Evolutionary conservation across 2,113 vertebrate genomes (phyloP).

Genomic region (Anhinga rufa): DNA sequence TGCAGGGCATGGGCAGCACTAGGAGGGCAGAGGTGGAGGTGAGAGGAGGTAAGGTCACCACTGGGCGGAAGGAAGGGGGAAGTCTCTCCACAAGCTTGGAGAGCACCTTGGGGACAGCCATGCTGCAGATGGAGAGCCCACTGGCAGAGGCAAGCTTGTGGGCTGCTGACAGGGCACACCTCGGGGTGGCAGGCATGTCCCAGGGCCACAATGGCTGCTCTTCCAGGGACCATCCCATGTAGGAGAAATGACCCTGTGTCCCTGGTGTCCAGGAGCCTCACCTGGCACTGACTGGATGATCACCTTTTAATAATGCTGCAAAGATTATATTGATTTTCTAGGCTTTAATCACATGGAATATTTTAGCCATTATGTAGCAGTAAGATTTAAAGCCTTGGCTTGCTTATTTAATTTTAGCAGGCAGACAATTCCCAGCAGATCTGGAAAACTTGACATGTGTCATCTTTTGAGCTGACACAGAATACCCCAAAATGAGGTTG

Average conservation of each 20-base stretch:
- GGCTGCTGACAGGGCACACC: background rate
- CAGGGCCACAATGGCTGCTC: accelerated
- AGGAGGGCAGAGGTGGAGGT: background rate
- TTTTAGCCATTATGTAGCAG: background rate
- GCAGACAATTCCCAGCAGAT: conserved; percentile 8
- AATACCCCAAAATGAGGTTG: background rate
- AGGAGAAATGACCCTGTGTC: background rate
- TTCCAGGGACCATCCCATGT: background rate
- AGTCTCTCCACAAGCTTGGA: background rate
- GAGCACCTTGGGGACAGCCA: background rate
- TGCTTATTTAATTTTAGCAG: background rate
- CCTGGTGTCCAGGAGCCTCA: background rate
- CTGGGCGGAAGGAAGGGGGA: background rate
- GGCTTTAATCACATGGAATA: background rate
- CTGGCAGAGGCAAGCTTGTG: accelerated
- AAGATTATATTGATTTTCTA: background rate
- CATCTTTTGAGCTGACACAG: background rate
- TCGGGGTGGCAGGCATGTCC: background rate
- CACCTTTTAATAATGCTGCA: background rate
- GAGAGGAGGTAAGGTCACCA: background rate
- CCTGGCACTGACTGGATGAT: background rate
- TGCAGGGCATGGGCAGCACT: background rate
- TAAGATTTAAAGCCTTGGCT: background rate
- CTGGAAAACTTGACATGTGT: background rate
- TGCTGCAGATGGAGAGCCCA: background rate